Conservation (phyloP, 2,113 vertebrate genomes). For the Oryzias curvinotus region DNA sequence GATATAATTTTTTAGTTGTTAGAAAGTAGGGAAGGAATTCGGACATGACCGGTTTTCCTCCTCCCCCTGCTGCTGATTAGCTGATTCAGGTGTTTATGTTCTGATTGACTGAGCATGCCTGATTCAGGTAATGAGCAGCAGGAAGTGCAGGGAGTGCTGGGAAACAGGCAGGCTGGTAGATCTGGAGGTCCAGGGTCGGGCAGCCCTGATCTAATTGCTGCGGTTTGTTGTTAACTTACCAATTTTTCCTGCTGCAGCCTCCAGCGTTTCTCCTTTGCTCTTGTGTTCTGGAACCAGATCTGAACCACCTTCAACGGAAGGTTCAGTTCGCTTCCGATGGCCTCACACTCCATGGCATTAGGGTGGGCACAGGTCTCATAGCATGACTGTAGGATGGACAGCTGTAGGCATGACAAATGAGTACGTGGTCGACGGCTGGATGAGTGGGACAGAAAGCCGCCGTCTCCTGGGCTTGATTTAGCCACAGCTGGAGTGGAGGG, state of each 20-base stretch:
- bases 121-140: too few species aligned
- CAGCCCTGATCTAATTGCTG: background rate
- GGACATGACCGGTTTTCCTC: too few species aligned
- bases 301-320: slow-evolving; percentile 90
- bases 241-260: slow-evolving; percentile 83
- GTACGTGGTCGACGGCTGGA: slow-evolving; percentile 85
- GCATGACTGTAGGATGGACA: slow-evolving; percentile 89
- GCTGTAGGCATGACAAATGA: slow-evolving; percentile 87
- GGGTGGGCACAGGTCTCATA: slow-evolving; percentile 91
- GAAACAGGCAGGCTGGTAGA: too few species aligned
- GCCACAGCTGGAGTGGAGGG: slow-evolving; percentile 45
- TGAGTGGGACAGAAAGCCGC: slow-evolving; percentile 70
- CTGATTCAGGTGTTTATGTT: too few species aligned
- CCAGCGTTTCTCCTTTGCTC: slow-evolving; percentile 92
- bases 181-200: too few species aligned
- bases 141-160: too few species aligned
- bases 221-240: slow-evolving; percentile 52
- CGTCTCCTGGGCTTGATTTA: slow-evolving; percentile 72
- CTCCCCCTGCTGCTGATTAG: too few species aligned
- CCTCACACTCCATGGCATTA: slow-evolving; percentile 88
- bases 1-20: too few species aligned
- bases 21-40: too few species aligned
- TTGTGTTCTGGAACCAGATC: slow-evolving; percentile 94
- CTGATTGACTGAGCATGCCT: too few species aligned
- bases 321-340: slow-evolving; percentile 85